phyloP scores from a whole-genome alignment of 2,888 invertebrate species.

The Panopea generosa region DNA sequence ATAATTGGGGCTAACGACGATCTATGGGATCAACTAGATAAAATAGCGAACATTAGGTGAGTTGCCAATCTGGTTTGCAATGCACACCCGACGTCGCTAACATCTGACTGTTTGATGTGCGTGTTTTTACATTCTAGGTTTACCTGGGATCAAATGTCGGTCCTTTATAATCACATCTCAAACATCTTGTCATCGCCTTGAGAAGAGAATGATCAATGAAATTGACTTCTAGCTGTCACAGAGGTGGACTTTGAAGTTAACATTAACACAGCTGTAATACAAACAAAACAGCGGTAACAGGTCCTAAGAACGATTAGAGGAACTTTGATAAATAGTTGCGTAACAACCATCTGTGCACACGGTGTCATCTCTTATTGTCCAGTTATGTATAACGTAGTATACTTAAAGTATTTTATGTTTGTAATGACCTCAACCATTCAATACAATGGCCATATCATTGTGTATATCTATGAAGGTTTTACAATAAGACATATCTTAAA shows the following conservation, averaged over 20 bases:
- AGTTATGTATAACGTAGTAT: too few species aligned
- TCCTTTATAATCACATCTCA: constrained; percentile 34
- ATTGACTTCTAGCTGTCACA: constrained; percentile 9
- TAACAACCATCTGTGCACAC: too few species aligned
- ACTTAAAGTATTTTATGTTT: too few species aligned
- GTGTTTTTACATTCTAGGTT: constrained; percentile 31
- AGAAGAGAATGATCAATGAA: constrained; percentile 24
- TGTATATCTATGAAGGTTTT: too few species aligned
- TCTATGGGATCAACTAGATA: constrained; percentile 13
- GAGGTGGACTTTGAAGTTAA: constrained; percentile 21
- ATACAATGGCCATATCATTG: too few species aligned
- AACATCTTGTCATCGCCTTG: constrained; percentile 23
- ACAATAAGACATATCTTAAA: too few species aligned
- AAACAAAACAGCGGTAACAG: too few species aligned
- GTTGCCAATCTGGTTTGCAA: constrained; percentile 12
- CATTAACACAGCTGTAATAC: background rate
- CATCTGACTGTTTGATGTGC: constrained; percentile 35
- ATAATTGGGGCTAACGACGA: too few species aligned
- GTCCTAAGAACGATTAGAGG: too few species aligned
- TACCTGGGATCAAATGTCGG: constrained; percentile 35
- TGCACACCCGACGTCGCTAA: constrained; percentile 9
- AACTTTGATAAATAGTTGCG: too few species aligned
- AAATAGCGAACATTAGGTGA: constrained; percentile 6
- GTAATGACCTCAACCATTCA: too few species aligned
- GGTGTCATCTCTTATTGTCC: too few species aligned